Conservation (phyloP, 2,113 vertebrate species). For the Hippocampus comes region DNA sequence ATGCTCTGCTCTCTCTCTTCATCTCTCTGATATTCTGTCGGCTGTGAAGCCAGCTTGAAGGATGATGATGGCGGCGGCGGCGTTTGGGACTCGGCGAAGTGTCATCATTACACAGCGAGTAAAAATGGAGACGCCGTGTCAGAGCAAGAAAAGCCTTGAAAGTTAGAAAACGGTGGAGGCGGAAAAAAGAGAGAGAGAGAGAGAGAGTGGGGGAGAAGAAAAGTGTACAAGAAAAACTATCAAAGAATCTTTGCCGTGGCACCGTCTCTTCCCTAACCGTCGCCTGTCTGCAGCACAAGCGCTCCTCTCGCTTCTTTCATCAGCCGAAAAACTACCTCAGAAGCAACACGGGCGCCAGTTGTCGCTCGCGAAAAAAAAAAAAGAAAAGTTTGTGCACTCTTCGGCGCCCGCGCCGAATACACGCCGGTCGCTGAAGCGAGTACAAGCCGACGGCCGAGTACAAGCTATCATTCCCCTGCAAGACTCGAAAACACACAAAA, state of each 20-base stretch:
- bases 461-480: neutral
- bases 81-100: slow-evolving; percentile 53
- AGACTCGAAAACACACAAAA: neutral
- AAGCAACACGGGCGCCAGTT: slow-evolving; percentile 46
- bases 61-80: slow-evolving; percentile 37
- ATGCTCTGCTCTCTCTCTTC: slow-evolving; percentile 47
- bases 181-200: slow-evolving; percentile 10
- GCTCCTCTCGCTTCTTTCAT: slow-evolving; percentile 52
- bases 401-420: slow-evolving; percentile 62
- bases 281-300: slow-evolving; percentile 52
- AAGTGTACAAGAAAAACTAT: slow-evolving; percentile 54
- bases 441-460: neutral
- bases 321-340: slow-evolving; percentile 58
- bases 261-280: slow-evolving; percentile 59
- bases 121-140: slow-evolving; percentile 37
- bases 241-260: slow-evolving; percentile 46
- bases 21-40: slow-evolving; percentile 49
- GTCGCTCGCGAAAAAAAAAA: slow-evolving; percentile 45
- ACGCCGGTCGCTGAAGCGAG: slow-evolving; percentile 45
- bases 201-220: neutral
- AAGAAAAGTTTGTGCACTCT: slow-evolving; percentile 66
- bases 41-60: slow-evolving; percentile 53
- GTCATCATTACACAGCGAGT: slow-evolving; percentile 61
- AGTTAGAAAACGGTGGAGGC: slow-evolving; percentile 53
- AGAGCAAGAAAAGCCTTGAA: slow-evolving; percentile 58